A percentile compares a stretch with the other conserved stretches of the same genome.
phyloP scores from a whole-genome alignment of 2,113 vertebrate genomes.

The Pomatostomus ruficeps region DNA sequence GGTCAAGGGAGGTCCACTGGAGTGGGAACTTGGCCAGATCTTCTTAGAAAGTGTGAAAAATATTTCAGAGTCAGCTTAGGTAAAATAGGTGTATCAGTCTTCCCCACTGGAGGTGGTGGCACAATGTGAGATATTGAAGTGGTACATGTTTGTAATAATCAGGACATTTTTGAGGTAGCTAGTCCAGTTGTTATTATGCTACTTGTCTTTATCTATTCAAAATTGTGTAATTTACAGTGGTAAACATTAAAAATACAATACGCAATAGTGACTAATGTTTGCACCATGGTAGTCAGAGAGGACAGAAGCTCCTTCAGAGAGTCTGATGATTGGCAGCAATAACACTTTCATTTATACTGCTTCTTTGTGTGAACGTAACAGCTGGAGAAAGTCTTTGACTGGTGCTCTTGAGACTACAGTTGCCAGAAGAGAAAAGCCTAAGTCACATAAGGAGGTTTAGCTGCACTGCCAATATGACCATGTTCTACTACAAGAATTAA shows the following conservation, averaged over 20 bases:
- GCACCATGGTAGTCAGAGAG: neutral
- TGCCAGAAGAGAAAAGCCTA: neutral
- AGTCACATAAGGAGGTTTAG: neutral
- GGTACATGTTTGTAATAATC: neutral
- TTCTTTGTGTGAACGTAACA: slow-evolving; percentile 22
- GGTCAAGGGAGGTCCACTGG: neutral
- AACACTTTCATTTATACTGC: neutral
- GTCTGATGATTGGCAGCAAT: neutral
- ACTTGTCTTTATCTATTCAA: neutral
- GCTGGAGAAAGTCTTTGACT: slow-evolving; percentile 18
- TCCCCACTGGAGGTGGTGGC: neutral
- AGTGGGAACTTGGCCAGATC: neutral
- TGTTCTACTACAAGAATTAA: neutral
- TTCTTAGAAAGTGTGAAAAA: neutral
- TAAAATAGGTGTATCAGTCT: neutral
- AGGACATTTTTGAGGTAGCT: neutral
- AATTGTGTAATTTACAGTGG: neutral
- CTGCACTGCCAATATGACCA: neutral
- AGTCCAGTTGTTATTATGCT: neutral
- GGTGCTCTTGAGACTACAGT: neutral
- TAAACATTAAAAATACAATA: slow-evolving; percentile 33
- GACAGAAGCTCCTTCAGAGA: slow-evolving; percentile 45
- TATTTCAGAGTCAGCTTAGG: neutral
- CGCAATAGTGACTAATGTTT: neutral
- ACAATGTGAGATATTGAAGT: neutral